Conservation (phyloP, 2,888 invertebrate species). For the Tholera decimalis region DNA sequence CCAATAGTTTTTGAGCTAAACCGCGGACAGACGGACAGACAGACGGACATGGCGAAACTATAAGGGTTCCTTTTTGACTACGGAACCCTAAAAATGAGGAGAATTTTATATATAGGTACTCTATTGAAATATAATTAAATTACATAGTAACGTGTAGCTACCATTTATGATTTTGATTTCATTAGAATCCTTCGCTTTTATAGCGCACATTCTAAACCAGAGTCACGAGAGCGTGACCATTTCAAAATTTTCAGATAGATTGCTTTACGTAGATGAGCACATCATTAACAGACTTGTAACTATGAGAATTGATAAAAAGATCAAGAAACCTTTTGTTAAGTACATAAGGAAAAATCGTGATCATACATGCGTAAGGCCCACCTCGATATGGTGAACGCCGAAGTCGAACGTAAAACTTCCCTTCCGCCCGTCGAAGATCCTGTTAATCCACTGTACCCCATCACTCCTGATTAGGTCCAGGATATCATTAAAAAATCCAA, state of each 20-base stretch:
- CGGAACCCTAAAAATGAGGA: not conserved
- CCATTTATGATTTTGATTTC: slow-evolving; percentile 18
- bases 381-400: too few relatives aligned
- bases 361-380: not conserved
- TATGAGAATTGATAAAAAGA: slow-evolving; percentile 38
- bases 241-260: slow-evolving; percentile 51
- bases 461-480: too few relatives aligned
- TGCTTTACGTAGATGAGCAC: slow-evolving; percentile 33
- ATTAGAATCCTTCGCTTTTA: slow-evolving; percentile 34
- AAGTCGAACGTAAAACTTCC: too few relatives aligned
- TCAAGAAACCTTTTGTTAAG: slow-evolving; percentile 13
- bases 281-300: slow-evolving; percentile 33
- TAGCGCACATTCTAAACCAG: slow-evolving; percentile 32
- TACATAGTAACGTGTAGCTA: not conserved
- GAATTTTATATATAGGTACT: not conserved
- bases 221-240: slow-evolving; percentile 46
- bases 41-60: too few relatives aligned
- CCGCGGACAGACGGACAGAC: too few relatives aligned
- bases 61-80: too few relatives aligned
- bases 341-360: slow-evolving; percentile 46
- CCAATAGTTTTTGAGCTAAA: too few relatives aligned
- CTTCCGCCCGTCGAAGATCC: too few relatives aligned
- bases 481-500: too few relatives aligned
- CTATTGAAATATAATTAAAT: not conserved
- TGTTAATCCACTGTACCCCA: too few relatives aligned